Evolutionary conservation across 2,888 invertebrate genomes (phyloP).

Genomic region (Drosophila pseudotakahashii): DNA sequence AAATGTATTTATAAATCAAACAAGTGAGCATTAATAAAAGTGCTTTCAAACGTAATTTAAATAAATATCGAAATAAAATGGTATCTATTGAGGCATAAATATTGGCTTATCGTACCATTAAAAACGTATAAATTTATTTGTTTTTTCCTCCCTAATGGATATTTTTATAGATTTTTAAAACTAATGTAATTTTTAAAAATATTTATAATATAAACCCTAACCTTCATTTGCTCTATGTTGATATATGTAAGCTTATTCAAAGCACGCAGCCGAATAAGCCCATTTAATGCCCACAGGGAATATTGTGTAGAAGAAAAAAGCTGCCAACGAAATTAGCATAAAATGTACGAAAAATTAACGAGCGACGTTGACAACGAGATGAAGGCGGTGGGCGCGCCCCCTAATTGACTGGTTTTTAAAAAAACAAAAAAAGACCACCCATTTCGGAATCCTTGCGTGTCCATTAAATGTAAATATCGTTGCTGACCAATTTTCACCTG

Average conservation of each 20-base stretch:
- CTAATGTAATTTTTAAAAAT: no score
- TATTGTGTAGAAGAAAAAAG: constrained; percentile 35
- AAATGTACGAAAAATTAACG: constrained; percentile 70
- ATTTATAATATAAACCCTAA: no score
- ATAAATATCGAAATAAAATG: no score
- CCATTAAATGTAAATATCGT: constrained; percentile 8
- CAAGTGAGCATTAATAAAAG: no score
- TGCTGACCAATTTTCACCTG: constrained; percentile 12
- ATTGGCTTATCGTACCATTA: no score
- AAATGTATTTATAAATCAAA: no score
- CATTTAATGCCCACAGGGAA: constrained; percentile 40
- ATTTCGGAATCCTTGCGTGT: neutral
- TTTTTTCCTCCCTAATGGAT: no score
- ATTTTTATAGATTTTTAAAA: no score
- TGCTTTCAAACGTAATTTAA: no score
- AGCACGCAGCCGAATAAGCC: constrained; percentile 41
- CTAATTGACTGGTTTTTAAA: constrained; percentile 58
- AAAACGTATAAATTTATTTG: no score
- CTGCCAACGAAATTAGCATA: constrained; percentile 74
- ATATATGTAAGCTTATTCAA: constrained; percentile 10
- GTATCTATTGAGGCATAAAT: no score
- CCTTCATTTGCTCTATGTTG: neutral
- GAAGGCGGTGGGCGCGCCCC: constrained; percentile 56
- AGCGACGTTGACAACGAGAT: constrained; percentile 56
- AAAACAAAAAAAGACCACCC: neutral